These are phyloP conservation scores for Schlechtendalia chinensis DNA, from an alignment of 1,140 invertebrate genomes.

Conservation along the genomic window DNA sequence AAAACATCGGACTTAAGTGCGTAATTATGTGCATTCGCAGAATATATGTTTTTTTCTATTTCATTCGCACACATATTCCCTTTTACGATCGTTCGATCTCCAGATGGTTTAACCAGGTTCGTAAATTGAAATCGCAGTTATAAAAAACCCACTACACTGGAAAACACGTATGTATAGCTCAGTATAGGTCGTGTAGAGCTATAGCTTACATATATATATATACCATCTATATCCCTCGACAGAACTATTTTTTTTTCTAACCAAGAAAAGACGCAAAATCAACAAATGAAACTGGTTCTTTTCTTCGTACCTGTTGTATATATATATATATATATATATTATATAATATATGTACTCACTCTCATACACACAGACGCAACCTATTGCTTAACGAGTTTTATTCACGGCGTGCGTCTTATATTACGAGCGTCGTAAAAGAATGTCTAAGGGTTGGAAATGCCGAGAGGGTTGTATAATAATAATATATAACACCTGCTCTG, in stretches of 20 bases:
- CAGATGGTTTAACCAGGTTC: slow-evolving; percentile 11
- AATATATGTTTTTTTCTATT: slow-evolving; percentile 12
- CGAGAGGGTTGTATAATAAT: slow-evolving; percentile 42
- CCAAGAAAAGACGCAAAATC: slow-evolving; percentile 37
- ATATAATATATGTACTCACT: too few relatives aligned
- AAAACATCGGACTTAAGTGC: neutral
- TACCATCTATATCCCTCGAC: neutral
- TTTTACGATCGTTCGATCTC: slow-evolving; percentile 20
- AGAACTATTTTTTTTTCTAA: slow-evolving; percentile 17
- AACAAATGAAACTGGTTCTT: slow-evolving; percentile 41
- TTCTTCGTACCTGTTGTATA: slow-evolving; percentile 8
- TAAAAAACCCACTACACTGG: neutral
- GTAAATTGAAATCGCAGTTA: slow-evolving; percentile 19
- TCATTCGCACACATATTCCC: neutral
- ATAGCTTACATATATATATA: neutral
- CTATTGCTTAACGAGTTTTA: slow-evolving; percentile 47
- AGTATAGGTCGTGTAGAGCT: slow-evolving; percentile 3
- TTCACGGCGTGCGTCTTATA: slow-evolving; percentile 30
- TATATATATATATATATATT: too few relatives aligned
- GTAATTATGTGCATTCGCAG: slow-evolving; percentile 10
- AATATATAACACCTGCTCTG: slow-evolving; percentile 44
- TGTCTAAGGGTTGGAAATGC: slow-evolving; percentile 40
- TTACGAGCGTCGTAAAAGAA: slow-evolving; percentile 18
- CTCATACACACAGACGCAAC: neutral
- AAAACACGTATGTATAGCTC: neutral